Evolutionary conservation across 2,888 invertebrate genomes (phyloP), one percentile per base, ranked within the genome.

Genomic region (Ptychoptera contaminata): DNA sequence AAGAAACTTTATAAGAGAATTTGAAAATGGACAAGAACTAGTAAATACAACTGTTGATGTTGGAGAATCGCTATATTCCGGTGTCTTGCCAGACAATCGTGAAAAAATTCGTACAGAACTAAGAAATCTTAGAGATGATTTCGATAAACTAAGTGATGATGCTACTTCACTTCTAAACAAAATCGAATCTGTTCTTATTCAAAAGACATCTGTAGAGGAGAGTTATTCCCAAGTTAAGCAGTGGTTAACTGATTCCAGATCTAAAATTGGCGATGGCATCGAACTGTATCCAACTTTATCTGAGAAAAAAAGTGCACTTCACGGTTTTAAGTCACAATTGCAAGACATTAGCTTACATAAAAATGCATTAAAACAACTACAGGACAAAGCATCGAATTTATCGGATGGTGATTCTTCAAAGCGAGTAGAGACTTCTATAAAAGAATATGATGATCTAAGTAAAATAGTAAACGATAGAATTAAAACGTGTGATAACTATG

Each of bases 171-270:
- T 88, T 2, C 78, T 88, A 51, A 90, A 91, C 61, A 81, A 82
- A 55, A 81, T 91, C 14, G 93, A 94, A 68, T 83, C 82, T 1
- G 82, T 85, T 35, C 74, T 93, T 49, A 82, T 91, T 59, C 88
- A 92, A 55, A 76, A 92, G 62, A 86, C 88, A 4, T 90, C 91
- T 1, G 90, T 94, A 60, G 92, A 93, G 60, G 92, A 93, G 54
- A 90, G 87, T 49, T 83, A 86, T 53, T 79, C 80, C 40, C 90
- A 91, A 71, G 79, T 92, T 8, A 79, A 82, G 52, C 77, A 81
- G 57, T 94, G 93, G 86, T 73, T 94, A 29, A 72, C 74, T 45
- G 90, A 90, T 53, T 76, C 78, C 1, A 82, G 84, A 58, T 73
- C 74, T 41, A 82, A 82, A 58, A 69, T 90, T 32, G 75, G 79